These are phyloP conservation scores for Teleopsis dalmanni DNA, from an alignment of 1,140 invertebrate species.

Conservation along the genomic window DNA sequence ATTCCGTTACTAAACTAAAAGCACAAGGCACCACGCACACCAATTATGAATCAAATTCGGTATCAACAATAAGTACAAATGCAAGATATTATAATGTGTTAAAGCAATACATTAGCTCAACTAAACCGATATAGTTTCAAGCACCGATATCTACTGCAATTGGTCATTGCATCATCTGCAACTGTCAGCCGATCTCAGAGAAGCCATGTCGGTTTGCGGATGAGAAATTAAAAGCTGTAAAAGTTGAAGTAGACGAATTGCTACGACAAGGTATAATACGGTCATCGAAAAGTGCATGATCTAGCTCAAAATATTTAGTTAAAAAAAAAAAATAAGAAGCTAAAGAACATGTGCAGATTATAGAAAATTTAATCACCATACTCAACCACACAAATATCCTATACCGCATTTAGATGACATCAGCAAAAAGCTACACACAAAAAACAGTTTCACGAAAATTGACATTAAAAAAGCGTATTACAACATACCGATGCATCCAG, in stretches of 20 bases:
- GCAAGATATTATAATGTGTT: neutral
- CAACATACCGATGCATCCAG: conserved; percentile 39
- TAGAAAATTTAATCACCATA: conserved; percentile 37
- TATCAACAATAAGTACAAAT: neutral
- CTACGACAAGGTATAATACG: conserved; percentile 25
- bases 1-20: neutral
- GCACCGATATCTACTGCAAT: neutral
- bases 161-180: neutral
- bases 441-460: conserved; percentile 35
- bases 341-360: conserved; percentile 45
- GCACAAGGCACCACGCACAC: neutral
- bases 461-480: conserved; percentile 46
- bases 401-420: conserved; percentile 36
- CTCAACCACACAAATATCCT: conserved; percentile 34
- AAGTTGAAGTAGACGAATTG: conserved; percentile 28
- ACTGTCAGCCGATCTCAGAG: neutral
- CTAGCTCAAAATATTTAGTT: conserved; percentile 38
- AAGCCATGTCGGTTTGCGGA: too few relatives aligned
- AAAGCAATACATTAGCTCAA: neutral
- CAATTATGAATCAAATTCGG: neutral
- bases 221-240: conserved; percentile 15
- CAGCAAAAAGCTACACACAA: conserved; percentile 30
- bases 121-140: neutral
- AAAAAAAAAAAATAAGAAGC: conserved; percentile 11
- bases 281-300: conserved; percentile 35